phyloP scores from a whole-genome alignment of 2,888 invertebrate genomes.

The Drosophila parthenogenetica region DNA sequence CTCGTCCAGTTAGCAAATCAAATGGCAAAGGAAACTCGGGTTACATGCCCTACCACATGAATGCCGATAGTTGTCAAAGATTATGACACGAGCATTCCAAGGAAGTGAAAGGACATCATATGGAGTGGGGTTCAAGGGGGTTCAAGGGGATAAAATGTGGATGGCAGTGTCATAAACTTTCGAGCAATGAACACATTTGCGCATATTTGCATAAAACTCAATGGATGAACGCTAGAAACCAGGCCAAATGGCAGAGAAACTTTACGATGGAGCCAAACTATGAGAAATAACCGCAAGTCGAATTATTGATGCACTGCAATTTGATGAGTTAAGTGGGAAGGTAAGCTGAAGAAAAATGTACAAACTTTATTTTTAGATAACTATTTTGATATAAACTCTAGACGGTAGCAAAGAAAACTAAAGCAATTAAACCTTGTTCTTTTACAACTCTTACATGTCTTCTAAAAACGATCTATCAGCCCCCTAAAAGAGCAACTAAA shows the following conservation, averaged over 20 bases:
- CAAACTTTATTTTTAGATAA: too few relatives aligned
- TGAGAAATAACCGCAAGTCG: neutral
- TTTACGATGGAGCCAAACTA: slow-evolving; percentile 18
- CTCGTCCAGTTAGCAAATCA: slow-evolving; percentile 68
- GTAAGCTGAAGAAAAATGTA: too few relatives aligned
- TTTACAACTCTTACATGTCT: too few relatives aligned
- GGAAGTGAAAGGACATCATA: slow-evolving; percentile 4
- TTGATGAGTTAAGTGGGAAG: neutral
- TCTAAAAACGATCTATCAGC: neutral
- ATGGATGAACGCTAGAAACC: slow-evolving; percentile 39
- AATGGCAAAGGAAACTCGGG: slow-evolving; percentile 52
- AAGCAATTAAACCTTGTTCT: too few relatives aligned
- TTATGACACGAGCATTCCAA: slow-evolving; percentile 69
- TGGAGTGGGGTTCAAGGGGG: neutral
- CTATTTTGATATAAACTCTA: neutral
- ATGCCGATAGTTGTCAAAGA: slow-evolving; percentile 80
- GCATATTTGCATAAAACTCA: slow-evolving; percentile 78
- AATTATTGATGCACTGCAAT: slow-evolving; percentile 15
- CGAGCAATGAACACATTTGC: slow-evolving; percentile 77
- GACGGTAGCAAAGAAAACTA: neutral
- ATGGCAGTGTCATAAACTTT: slow-evolving; percentile 58
- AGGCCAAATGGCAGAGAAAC: slow-evolving; percentile 45
- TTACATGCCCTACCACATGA: slow-evolving; percentile 56
- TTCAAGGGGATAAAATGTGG: neutral
- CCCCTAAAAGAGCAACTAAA: slow-evolving; percentile 15